Conservation (phyloP, 35 echinoderm and acorn worm species). For the Lytechinus variegatus region DNA sequence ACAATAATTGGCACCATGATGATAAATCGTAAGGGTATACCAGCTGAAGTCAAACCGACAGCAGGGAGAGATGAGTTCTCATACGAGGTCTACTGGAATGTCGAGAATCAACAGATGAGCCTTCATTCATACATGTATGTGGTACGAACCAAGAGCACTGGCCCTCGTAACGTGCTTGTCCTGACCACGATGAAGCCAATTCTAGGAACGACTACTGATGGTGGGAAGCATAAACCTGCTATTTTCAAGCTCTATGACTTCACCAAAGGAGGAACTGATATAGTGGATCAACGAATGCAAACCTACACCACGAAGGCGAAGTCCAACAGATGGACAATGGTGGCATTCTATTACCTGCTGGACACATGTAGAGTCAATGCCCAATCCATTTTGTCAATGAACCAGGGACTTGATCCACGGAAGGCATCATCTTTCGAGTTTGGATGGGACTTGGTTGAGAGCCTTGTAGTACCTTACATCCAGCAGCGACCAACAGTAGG, state of each 20-base stretch:
- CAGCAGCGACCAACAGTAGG: no score
- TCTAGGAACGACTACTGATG: not conserved
- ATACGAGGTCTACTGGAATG: constrained; percentile 31
- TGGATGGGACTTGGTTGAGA: no score
- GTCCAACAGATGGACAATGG: constrained; percentile 31
- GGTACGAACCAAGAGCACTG: not conserved
- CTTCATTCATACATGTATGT: not conserved
- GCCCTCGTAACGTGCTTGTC: not conserved
- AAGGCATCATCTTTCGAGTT: no score
- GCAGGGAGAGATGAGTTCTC: not conserved
- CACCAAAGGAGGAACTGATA: constrained; percentile 47
- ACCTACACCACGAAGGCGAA: constrained; percentile 30
- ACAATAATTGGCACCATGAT: no score
- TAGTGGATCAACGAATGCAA: constrained; percentile 19
- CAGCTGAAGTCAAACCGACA: not conserved
- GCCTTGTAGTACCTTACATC: no score
- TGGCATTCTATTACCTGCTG: no score
- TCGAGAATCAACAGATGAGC: not conserved
- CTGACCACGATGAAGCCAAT: constrained; percentile 24
- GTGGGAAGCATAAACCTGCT: constrained; percentile 27
- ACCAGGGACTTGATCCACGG: no score
- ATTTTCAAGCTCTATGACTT: constrained; percentile 50
- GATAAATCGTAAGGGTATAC: not conserved
- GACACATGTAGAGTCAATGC: no score
- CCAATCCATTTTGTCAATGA: no score